A percentile compares a stretch with the other conserved stretches of the same genome.
These are phyloP conservation scores for Lycophotia porphyrea DNA, from an alignment of 2,888 invertebrate species.

Conservation along the genomic window DNA sequence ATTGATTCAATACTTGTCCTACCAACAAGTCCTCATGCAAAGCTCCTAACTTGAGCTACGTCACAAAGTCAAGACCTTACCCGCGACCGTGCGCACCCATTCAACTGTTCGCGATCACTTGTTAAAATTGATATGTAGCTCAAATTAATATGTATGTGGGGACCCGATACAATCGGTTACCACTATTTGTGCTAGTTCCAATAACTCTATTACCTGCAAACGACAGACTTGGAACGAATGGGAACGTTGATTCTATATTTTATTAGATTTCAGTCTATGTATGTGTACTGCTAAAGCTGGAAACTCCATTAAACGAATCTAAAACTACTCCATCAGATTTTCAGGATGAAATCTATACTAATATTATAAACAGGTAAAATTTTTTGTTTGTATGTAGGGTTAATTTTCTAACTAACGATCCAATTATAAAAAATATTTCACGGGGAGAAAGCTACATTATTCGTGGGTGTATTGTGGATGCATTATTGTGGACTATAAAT, in stretches of 20 bases:
- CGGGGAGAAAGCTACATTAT: too few relatives aligned
- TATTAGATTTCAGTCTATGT: not conserved
- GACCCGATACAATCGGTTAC: constrained; percentile 77
- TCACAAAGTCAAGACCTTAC: constrained; percentile 35
- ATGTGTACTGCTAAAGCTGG: not conserved
- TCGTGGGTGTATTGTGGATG: too few relatives aligned
- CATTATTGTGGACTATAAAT: too few relatives aligned
- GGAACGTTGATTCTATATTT: constrained; percentile 35
- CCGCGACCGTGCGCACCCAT: constrained; percentile 49
- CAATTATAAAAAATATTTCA: too few relatives aligned
- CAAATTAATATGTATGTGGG: constrained; percentile 84
- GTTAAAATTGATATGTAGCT: constrained; percentile 86
- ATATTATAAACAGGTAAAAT: too few relatives aligned
- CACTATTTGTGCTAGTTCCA: constrained; percentile 78
- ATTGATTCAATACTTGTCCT: not conserved
- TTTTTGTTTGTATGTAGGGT: too few relatives aligned
- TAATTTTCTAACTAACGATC: too few relatives aligned
- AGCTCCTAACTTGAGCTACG: constrained; percentile 52
- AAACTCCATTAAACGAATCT: not conserved
- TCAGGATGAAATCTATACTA: not conserved
- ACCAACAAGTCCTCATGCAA: not conserved
- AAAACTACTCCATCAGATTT: not conserved
- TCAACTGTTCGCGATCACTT: constrained; percentile 76
- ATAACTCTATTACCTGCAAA: constrained; percentile 60
- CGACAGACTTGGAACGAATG: constrained; percentile 43